Conservation (phyloP, 2,888 invertebrate species). For the Diabrotica balteata region DNA sequence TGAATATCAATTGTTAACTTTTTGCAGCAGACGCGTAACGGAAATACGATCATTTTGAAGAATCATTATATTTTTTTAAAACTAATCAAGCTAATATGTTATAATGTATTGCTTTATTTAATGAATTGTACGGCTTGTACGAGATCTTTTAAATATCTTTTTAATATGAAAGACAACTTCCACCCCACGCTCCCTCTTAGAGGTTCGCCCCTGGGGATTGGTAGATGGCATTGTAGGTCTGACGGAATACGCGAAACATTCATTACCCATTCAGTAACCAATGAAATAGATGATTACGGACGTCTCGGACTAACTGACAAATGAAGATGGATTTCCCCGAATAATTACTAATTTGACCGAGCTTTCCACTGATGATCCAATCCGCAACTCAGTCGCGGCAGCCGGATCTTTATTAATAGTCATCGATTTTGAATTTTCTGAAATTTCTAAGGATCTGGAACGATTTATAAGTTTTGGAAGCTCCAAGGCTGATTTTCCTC, state of each 20-base stretch:
- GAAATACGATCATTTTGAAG: too few species aligned
- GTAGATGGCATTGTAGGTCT: conserved; percentile 57
- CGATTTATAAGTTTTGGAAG: background rate
- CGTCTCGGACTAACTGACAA: conserved; percentile 60
- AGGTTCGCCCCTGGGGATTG: conserved; percentile 49
- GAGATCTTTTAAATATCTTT: too few species aligned
- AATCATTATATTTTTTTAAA: too few species aligned
- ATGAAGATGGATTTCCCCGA: conserved; percentile 60
- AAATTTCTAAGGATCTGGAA: conserved; percentile 38
- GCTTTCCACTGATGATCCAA: conserved; percentile 56
- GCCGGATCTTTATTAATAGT: conserved; percentile 50
- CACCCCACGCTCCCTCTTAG: too few species aligned
- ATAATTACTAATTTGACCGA: conserved; percentile 63
- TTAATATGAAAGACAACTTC: too few species aligned
- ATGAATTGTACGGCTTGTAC: too few species aligned
- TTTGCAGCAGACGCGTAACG: too few species aligned
- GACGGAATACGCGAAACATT: conserved; percentile 61
- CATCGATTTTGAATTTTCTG: conserved; percentile 46
- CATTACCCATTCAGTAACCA: conserved; percentile 62
- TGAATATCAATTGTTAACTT: too few species aligned
- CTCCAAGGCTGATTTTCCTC: too few species aligned
- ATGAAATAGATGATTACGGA: conserved; percentile 63
- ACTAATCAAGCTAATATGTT: too few species aligned
- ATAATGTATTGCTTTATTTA: too few species aligned
- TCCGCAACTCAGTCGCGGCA: conserved; percentile 45